Conservation (phyloP, 2,113 vertebrate genomes). For the Sylvietta virens region DNA sequence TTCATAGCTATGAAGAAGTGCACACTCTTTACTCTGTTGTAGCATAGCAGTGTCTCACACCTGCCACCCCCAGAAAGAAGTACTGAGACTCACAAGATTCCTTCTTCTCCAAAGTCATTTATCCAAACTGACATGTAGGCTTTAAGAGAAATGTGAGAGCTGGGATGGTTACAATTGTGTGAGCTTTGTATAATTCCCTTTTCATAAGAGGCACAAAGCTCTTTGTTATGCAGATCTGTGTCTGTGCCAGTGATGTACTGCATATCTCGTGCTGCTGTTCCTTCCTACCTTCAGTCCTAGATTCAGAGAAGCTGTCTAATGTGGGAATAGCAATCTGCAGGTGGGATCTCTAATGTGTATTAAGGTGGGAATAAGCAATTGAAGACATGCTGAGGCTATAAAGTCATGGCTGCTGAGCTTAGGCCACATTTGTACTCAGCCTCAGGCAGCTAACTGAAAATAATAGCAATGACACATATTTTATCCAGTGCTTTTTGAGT, state of each 20-base stretch:
- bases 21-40: neutral
- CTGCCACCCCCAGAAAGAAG: neutral
- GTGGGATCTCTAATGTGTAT: neutral
- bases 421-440: neutral
- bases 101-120: neutral
- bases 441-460: neutral
- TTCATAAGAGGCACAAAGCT: neutral
- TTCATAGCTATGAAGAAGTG: neutral
- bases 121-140: neutral
- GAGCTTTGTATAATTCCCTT: neutral
- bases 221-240: neutral
- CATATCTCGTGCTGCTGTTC: neutral
- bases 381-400: neutral
- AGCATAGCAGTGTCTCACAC: neutral
- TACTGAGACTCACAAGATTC: neutral
- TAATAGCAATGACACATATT: neutral
- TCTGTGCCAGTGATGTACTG: neutral
- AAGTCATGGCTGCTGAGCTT: neutral
- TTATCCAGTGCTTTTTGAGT: neutral
- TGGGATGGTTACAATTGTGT: neutral
- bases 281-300: neutral
- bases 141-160: neutral
- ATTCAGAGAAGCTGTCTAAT: neutral
- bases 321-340: neutral
- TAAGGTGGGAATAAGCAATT: neutral